Percentiles rank a stretch among this genome's conserved stretches.
phyloP scores from a whole-genome alignment of 2,113 vertebrate genomes.

The Dicrurus megarhynchus region DNA sequence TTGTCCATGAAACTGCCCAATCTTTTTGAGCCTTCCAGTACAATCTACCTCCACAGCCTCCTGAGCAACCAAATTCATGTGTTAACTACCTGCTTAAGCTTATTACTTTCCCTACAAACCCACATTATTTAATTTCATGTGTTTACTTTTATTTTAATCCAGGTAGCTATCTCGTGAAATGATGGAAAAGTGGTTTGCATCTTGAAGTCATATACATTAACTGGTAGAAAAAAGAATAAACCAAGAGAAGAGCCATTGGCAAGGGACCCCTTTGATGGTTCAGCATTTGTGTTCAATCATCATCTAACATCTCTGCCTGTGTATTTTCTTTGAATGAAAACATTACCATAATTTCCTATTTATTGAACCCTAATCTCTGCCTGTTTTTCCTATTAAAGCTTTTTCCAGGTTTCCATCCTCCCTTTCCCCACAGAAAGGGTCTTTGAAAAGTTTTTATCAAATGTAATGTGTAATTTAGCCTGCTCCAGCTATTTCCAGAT shows the following conservation, averaged over 20 bases:
- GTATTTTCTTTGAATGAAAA: neutral
- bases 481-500: slow-evolving; percentile 8
- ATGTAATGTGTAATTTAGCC: neutral
- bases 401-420: neutral
- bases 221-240: neutral
- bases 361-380: neutral
- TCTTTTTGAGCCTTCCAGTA: neutral
- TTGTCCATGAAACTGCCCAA: neutral
- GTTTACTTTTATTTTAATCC: neutral
- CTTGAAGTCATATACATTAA: neutral
- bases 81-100: neutral
- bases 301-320: neutral
- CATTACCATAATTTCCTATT: neutral
- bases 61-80: neutral
- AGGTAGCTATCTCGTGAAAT: neutral
- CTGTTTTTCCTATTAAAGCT: neutral
- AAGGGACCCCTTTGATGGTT: neutral
- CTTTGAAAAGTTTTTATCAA: neutral
- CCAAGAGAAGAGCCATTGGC: neutral
- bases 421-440: neutral
- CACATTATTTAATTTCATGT: neutral
- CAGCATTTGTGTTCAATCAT: neutral
- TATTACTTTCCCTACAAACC: neutral
- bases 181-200: neutral
- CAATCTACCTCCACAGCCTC: neutral